A percentile compares a stretch with the other conserved stretches of the same genome.
Conservation (phyloP, 1,140 invertebrate genomes). For the Pseudoatta argentina region DNA sequence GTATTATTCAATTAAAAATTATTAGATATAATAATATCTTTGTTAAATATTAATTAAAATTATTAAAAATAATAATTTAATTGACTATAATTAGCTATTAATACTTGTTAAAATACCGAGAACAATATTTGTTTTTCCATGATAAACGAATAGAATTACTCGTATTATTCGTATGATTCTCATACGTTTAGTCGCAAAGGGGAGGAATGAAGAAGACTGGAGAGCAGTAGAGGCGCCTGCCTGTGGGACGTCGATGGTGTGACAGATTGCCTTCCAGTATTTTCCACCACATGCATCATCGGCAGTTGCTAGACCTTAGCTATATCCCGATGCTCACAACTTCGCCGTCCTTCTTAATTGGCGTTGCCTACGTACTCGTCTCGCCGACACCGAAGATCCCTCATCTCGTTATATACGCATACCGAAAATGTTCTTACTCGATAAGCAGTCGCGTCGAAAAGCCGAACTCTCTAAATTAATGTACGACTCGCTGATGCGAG, state of each 20-base stretch:
- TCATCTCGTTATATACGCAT: slow-evolving; percentile 34
- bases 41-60: background rate
- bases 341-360: slow-evolving; percentile 82
- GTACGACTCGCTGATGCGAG: slow-evolving; percentile 36
- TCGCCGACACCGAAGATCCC: slow-evolving; percentile 52
- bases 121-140: slow-evolving; percentile 21
- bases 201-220: slow-evolving; percentile 44
- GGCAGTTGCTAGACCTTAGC: slow-evolving; percentile 80
- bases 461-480: slow-evolving; percentile 57
- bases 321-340: slow-evolving; percentile 80
- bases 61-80: background rate
- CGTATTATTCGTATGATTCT: slow-evolving; percentile 6
- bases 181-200: background rate
- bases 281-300: slow-evolving; percentile 86
- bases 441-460: slow-evolving; percentile 38
- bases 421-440: slow-evolving; percentile 16
- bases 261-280: slow-evolving; percentile 85
- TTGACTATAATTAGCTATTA: background rate
- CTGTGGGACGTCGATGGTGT: slow-evolving; percentile 83
- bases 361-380: slow-evolving; percentile 71
- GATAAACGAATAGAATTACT: background rate
- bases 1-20: slow-evolving; percentile 15
- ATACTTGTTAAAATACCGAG: background rate
- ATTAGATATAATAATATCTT: slow-evolving; percentile 23
- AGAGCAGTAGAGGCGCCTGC: slow-evolving; percentile 66